Evolutionary conservation across 1,140 invertebrate species (phyloP), one percentile per base, ranked within the genome.

Genomic region (Drosophila willistoni): DNA sequence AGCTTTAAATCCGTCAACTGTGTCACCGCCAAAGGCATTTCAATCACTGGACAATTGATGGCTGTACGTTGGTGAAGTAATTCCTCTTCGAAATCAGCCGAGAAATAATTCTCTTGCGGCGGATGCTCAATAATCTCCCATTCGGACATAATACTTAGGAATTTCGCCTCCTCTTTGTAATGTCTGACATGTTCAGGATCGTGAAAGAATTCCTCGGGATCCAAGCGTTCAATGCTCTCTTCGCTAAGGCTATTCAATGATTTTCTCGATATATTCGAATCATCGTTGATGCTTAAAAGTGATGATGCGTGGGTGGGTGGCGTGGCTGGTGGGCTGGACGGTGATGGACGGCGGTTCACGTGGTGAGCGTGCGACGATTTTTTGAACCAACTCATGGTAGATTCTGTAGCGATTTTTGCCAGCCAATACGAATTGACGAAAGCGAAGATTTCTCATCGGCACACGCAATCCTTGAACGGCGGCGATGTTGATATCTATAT

Each of bases 371-470:
- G 92, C 92, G 92, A 94, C 93, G 93, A 94, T 92, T 91, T 94
- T 94, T 85, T 94, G 94, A 94, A 94, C 94, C 94, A 94, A 82
- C 92, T 94, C 94, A 94, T 94, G 93, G 73, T 93, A 91, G 68
- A 94, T 94, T 65, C 89, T 92, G 81, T 85, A 92, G 92, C 93
- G 93, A 93, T 94, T 94, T 81, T 93, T 93, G 71, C 94, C 94
- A 93, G 94, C 93, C 92, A 93, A 92, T 68, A 94, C 92, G 85
- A 94, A 94, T 85, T 93, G 93, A 76, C 93, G 93, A 85, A 94
- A 94, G 77, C 93, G 92, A 90, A 93, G 92, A 91, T 94, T 94
- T 94, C 93, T 94, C 94, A 94, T 94, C 93, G 93, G 93, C 93
- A 94, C 85, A 81, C 79, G 42, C 71, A 55, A 33, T 25, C 47